A percentile compares a stretch with the other conserved stretches of the same genome.
Evolutionary conservation across 1,140 invertebrate genomes (phyloP).

Genomic region (Drosophila lowei): DNA sequence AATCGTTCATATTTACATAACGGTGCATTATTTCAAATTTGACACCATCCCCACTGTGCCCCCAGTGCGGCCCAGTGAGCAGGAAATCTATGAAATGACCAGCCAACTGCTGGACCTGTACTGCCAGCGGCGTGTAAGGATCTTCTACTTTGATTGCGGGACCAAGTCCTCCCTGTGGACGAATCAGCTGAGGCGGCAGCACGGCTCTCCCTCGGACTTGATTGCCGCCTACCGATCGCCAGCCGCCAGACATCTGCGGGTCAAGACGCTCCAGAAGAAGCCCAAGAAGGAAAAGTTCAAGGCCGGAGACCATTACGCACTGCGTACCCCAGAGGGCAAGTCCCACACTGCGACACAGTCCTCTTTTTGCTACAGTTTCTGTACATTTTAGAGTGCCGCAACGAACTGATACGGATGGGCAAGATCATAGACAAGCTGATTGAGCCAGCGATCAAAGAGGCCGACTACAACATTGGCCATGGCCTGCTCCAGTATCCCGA

Average conservation of each 20-base stretch:
- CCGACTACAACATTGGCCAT: conserved; percentile 36
- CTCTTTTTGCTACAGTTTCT: not conserved
- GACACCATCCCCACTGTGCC: conserved; percentile 16
- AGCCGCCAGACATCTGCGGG: conserved; percentile 49
- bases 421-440: conserved; percentile 76
- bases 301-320: conserved; percentile 70
- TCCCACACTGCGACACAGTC: too few species aligned
- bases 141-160: conserved; percentile 69
- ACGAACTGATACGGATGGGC: conserved; percentile 72
- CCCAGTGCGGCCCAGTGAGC: conserved; percentile 66
- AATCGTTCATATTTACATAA: conserved; percentile 70
- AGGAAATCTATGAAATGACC: conserved; percentile 69
- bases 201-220: conserved; percentile 62
- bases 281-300: conserved; percentile 48
- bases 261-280: conserved; percentile 41
- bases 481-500: not conserved
- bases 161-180: conserved; percentile 66
- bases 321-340: conserved; percentile 74
- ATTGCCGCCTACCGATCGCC: conserved; percentile 69
- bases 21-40: conserved; percentile 73
- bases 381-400: conserved; percentile 61
- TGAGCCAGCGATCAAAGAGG: conserved; percentile 55
- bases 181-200: conserved; percentile 60
- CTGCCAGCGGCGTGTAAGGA: conserved; percentile 62
- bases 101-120: conserved; percentile 68